A percentile compares a stretch with the other conserved stretches of the same genome.
These are phyloP conservation scores for Volucella inflata DNA, from an alignment of 2,888 invertebrate genomes.

Conservation along the genomic window DNA sequence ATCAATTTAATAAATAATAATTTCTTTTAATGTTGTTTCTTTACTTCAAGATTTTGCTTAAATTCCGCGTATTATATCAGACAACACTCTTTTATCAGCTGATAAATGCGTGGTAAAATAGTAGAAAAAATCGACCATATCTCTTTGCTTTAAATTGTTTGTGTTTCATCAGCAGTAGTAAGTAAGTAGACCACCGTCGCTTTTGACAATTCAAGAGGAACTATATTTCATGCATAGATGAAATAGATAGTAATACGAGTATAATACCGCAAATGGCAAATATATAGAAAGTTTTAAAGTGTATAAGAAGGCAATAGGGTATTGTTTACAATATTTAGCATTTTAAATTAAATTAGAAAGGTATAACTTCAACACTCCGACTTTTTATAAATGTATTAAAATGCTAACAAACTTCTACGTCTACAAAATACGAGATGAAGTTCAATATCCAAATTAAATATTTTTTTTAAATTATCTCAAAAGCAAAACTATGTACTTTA, in stretches of 20 bases:
- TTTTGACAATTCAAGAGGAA: background rate
- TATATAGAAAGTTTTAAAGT: background rate
- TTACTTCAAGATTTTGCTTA: no score
- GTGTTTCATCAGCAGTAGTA: background rate
- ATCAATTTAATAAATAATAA: no score
- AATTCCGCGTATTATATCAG: no score
- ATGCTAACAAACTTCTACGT: background rate
- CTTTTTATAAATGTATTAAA: constrained; percentile 5
- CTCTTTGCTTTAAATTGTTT: no score
- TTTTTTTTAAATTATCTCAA: no score
- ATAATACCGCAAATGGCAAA: background rate
- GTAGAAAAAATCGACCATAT: no score
- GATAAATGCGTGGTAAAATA: no score
- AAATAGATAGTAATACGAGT: background rate
- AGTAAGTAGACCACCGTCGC: constrained; percentile 1
- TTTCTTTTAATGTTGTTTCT: no score
- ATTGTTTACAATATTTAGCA: background rate
- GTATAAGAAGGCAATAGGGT: background rate
- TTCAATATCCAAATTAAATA: background rate
- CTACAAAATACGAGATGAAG: background rate
- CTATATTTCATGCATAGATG: background rate
- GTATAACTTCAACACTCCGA: background rate
- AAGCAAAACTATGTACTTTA: background rate
- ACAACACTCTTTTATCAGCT: no score
- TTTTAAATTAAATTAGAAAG: background rate